Base-by-base conservation (phyloP, 2,888 invertebrate genomes). In the Craniophora ligustri region DNA sequence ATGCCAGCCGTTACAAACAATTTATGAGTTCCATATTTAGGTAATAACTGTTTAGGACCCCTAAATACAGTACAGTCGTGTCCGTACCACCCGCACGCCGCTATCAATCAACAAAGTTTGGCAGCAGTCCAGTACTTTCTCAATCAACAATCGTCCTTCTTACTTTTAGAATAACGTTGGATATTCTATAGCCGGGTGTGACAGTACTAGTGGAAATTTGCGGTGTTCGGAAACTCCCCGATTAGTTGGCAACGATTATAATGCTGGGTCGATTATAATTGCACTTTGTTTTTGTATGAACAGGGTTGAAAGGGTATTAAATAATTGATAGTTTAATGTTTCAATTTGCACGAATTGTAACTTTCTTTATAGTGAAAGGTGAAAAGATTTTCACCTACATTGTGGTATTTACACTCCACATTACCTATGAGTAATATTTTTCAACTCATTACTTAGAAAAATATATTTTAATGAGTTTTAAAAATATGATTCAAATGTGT, bases 171-270 rank as follows among this genome's bases (percentile, higher is more conserved):
- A 49, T 64, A 74, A 56, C 39, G 49, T 51, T 41, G 19, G 4
- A 40, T 50, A 26, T 63, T 11, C 39, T 23, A 5, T 16, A 35
- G 32, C 21, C 40, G 16, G 34, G 59, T 34, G 30, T 45, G 28
- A 46, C 39, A 40, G 40, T 34, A 36, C 30, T 41, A 16, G 31
- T 49, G 47, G 58, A 67, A 66, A 72, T 74, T 73, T 72, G 73
- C 61, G 76, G 65, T 53, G 49, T 72, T 67, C 68, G 70, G 63
- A 77, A 77, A 67, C 68, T 54, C 61, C 55, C 47, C 71, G 68
- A 72, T 78, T 76, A 76, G 59, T 67, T 65, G 63, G 49, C 61
- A 65, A 56, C 41, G 44, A 62, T 72, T 59, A 69, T 67, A 65
- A 61, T 46, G 51, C 49, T 31, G 40, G 38, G 23, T 66, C 69